phyloP scores from a whole-genome alignment of 1,140 invertebrate species.

The Linepithema humile region DNA sequence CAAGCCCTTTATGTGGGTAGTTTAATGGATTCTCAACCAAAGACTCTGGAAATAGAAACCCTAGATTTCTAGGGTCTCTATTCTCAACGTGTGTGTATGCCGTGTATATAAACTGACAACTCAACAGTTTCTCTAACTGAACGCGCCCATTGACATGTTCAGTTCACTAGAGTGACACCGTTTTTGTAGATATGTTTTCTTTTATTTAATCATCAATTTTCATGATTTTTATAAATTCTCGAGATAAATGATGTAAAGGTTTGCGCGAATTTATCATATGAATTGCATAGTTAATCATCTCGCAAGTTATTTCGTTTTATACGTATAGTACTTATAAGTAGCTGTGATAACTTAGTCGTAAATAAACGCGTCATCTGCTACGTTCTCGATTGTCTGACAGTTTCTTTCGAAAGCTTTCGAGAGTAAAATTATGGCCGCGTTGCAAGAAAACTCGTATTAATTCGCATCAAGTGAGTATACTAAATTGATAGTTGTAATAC shows the following conservation, averaged over 20 bases:
- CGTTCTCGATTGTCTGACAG: constrained; percentile 58
- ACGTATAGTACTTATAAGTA: constrained; percentile 70
- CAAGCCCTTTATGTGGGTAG: too few species aligned
- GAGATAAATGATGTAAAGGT: constrained; percentile 45
- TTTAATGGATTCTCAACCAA: too few species aligned
- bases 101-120: background rate
- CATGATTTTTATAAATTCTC: too few species aligned
- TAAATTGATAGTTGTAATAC: background rate
- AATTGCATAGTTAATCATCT: constrained; percentile 6
- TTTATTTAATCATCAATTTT: constrained; percentile 48
- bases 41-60: too few species aligned
- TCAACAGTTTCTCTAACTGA: constrained; percentile 15
- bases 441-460: constrained; percentile 57
- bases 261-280: constrained; percentile 35
- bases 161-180: background rate
- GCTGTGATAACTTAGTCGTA: constrained; percentile 66
- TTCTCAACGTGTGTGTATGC: too few species aligned
- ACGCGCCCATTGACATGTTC: constrained; percentile 9
- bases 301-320: constrained; percentile 65
- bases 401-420: constrained; percentile 56
- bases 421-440: constrained; percentile 59
- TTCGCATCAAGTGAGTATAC: constrained; percentile 65
- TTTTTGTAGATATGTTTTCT: constrained; percentile 4
- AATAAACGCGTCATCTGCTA: constrained; percentile 58
- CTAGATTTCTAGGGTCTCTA: too few species aligned